Conservation (phyloP, 2,113 vertebrate species). For the Xiphias gladius region DNA sequence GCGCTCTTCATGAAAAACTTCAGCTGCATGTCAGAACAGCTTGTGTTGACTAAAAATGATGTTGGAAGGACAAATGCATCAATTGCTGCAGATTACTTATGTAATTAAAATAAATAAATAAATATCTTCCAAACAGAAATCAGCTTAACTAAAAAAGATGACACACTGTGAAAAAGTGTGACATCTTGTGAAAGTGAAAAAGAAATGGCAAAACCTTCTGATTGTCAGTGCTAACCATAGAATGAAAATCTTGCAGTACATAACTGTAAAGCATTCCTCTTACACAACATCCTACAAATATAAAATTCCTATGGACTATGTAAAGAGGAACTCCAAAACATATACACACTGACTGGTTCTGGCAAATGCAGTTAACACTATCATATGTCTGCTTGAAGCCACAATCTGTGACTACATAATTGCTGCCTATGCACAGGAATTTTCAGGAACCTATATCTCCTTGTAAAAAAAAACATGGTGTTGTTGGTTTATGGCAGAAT, state of each 20-base stretch:
- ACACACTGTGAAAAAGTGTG: not conserved
- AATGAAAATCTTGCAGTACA: too few relatives aligned
- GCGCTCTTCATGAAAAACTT: not conserved
- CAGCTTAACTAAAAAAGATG: not conserved
- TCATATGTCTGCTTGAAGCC: not conserved
- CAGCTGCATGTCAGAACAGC: not conserved
- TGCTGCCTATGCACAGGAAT: not conserved
- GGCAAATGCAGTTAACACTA: not conserved
- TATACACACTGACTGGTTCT: not conserved
- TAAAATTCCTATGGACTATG: not conserved
- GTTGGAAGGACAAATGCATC: not conserved
- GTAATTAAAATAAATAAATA: too few relatives aligned
- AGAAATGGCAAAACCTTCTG: not conserved
- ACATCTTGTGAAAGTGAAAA: not conserved
- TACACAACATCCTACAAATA: too few relatives aligned
- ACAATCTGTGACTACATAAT: conserved; percentile 4
- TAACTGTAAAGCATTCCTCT: too few relatives aligned
- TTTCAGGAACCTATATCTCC: conserved; percentile 5
- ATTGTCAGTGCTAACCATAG: not conserved
- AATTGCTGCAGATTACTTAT: not conserved
- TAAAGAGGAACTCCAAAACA: not conserved
- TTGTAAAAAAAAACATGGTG: conserved; percentile 5
- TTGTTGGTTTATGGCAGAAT: conserved; percentile 20
- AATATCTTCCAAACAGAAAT: not conserved
- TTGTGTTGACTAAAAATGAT: not conserved